These are phyloP conservation scores for Cybosia mesomella DNA, from an alignment of 2,888 invertebrate genomes.

Conservation along the genomic window DNA sequence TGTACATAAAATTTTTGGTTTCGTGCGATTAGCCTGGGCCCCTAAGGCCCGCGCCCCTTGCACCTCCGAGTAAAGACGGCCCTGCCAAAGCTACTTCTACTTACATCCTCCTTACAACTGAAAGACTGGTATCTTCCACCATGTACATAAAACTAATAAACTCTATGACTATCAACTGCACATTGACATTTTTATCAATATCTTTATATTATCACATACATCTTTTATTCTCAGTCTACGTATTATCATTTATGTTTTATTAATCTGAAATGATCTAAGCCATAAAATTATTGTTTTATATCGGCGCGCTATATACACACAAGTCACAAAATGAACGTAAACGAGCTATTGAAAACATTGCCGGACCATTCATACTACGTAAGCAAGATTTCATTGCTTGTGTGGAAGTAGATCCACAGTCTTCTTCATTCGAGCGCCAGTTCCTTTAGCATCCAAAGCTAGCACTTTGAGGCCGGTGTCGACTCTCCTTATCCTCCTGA, in stretches of 20 bases:
- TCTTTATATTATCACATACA: background rate
- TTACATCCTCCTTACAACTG: background rate
- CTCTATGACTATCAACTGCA: slow-evolving; percentile 4
- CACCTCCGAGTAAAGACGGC: too few species aligned
- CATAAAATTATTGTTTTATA: background rate
- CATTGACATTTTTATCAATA: background rate
- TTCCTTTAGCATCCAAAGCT: background rate
- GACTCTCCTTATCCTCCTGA: background rate
- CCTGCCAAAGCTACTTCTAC: background rate
- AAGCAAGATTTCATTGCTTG: slow-evolving; percentile 20
- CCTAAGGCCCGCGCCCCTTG: too few species aligned
- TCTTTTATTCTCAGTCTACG: too few species aligned
- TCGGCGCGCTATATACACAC: background rate
- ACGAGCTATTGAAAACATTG: slow-evolving; percentile 28
- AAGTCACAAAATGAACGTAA: slow-evolving; percentile 26
- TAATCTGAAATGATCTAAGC: background rate
- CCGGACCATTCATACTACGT: slow-evolving; percentile 35
- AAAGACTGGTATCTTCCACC: background rate
- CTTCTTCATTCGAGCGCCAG: background rate
- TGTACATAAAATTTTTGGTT: too few species aligned
- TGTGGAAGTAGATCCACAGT: background rate
- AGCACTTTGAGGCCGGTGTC: background rate
- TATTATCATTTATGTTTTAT: background rate
- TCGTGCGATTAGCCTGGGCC: too few species aligned
- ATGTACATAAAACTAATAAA: background rate